Base-by-base conservation (phyloP, 2,797 vertebrate genomes). In the Lutjanus campechanus region DNA sequence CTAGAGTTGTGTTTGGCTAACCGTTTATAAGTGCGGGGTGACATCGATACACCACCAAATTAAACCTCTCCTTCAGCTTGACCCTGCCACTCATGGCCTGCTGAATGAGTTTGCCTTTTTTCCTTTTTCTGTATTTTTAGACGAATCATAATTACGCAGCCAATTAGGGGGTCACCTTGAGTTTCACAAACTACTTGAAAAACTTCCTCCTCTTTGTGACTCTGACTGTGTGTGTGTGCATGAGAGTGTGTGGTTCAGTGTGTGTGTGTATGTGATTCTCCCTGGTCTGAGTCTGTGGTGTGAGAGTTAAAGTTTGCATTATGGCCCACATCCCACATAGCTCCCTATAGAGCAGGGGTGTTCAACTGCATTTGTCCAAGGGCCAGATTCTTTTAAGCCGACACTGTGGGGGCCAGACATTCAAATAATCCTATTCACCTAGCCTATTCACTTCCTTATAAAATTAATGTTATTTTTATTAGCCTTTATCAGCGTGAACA, bases 161-260 rank as follows among this genome's bases (percentile, higher is more conserved):
- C 94, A 94, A 95, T 95, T 95, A 93, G 82, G 79, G 86, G 93
- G 95, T 96, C 94, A 95, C 94, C 94, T 95, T 95, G 88, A 92
- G 88, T 88, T 85, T 93, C 85, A 89, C 72, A 87, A 90, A 93
- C 78, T 64, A 83, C 87, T 91, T 82, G 77, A 89, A 92, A 93
- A 92, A 91, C 82, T 84, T 94, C 88, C 83, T 87, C 81, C 51
- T 77, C 60, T 74, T 78, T 69, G 55, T 66, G 50, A 81, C 76
- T 78, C 53, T 62, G 36, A 12, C 13, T 62, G 19, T 66, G 60
- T 76, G 47, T 70, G 44, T 66, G 49, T 63, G 19, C 69, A 54
- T 11, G 50, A 58, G 73, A 68, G 47, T 63, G 49, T 66, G 29
- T 68, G 58, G 25, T 20, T 63, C 8, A 20, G 29, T 55, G 16